Conservation (phyloP, 2,888 invertebrate genomes). For the Acanthosepion esculentum region DNA sequence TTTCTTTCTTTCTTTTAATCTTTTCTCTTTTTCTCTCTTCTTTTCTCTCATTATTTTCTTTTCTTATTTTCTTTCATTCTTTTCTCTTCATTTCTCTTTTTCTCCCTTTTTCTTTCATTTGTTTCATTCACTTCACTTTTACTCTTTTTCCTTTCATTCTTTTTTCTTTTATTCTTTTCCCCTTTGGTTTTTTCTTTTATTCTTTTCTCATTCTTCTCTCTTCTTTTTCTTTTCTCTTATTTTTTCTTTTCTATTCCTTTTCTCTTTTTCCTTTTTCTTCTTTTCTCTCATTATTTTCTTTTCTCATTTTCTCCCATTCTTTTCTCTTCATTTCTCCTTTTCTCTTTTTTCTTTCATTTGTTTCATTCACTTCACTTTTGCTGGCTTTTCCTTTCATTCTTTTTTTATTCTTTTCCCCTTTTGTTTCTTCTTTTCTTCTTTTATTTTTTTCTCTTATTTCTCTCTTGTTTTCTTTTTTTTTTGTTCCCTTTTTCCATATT, state of each 20-base stretch:
- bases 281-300: neutral
- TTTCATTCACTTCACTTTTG: neutral
- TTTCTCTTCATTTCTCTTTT: neutral
- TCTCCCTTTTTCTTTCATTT: neutral
- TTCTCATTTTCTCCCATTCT: too few species aligned
- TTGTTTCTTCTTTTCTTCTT: rapidly evolving
- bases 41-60: neutral
- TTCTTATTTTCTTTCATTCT: rapidly evolving
- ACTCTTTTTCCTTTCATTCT: neutral
- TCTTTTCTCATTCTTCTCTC: neutral
- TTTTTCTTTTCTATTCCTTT: neutral
- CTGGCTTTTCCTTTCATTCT: neutral
- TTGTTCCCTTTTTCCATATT: neutral
- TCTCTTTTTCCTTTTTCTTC: neutral
- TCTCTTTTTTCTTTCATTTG: neutral
- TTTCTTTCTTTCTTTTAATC: rapidly evolving
- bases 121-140: too few species aligned
- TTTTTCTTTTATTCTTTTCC: neutral
- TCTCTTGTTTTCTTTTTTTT: too few species aligned
- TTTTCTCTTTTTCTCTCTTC: neutral
- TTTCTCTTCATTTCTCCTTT: neutral
- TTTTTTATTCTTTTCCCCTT: neutral
- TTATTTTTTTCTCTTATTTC: too few species aligned
- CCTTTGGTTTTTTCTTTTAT: too few species aligned
- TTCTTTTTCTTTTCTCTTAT: neutral